Evolutionary conservation across 2,113 vertebrate genomes (phyloP).

Genomic region (Xenopus laevis): DNA sequence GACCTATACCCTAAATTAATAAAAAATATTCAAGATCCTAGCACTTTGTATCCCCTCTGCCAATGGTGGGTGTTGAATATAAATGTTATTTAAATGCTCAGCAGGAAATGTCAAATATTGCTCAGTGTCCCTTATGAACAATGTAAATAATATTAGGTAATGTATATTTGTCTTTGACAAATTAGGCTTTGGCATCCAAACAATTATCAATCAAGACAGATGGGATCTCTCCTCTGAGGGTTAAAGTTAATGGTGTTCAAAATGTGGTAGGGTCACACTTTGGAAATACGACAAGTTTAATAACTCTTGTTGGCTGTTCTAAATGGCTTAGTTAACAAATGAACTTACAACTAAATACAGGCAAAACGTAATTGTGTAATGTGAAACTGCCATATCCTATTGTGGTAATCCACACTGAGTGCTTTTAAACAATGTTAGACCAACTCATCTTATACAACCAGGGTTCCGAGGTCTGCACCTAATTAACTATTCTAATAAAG

Average conservation of each 20-base stretch:
- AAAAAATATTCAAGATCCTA: neutral
- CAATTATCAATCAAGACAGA: constrained; percentile 27
- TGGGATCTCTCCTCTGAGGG: constrained; percentile 16
- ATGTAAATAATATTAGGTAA: constrained; percentile 24
- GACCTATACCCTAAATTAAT: neutral
- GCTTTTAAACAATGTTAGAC: neutral
- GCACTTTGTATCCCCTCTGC: neutral
- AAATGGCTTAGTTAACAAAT: neutral
- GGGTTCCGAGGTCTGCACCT: neutral
- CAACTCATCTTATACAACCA: neutral
- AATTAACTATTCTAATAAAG: neutral
- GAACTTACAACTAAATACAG: neutral
- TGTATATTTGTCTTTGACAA: constrained; percentile 35
- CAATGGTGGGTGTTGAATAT: neutral
- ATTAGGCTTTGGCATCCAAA: constrained; percentile 8
- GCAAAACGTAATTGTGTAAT: neutral
- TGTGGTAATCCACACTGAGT: neutral
- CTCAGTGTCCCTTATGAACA: constrained; percentile 12
- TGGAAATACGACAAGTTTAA: constrained; percentile 4
- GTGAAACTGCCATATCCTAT: neutral
- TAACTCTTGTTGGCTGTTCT: neutral
- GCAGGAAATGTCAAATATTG: constrained; percentile 15
- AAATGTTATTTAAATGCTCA: constrained; percentile 1
- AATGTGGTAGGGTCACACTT: constrained; percentile 1
- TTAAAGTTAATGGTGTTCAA: constrained; percentile 20